Evolutionary conservation across 2,888 invertebrate species (phyloP), one percentile per base, ranked within the genome.

Genomic region (Ganaspis brasiliensis): DNA sequence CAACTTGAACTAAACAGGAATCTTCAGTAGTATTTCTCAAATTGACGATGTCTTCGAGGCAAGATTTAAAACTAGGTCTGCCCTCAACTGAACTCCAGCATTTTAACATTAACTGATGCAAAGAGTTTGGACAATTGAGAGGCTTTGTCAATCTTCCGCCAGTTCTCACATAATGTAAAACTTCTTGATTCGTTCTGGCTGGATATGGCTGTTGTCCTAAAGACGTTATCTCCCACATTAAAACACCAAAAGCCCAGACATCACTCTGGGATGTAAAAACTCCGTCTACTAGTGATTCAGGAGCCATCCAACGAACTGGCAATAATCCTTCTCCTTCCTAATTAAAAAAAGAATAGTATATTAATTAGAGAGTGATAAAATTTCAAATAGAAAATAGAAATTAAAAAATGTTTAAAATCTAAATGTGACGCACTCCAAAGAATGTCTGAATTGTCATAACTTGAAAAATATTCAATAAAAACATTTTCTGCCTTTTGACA

Each of bases 291-390:
- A 99, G 92, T 26, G 98, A 98, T 92, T 99, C 99, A 1, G 99
- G 99, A 0, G 98, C 96, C 98, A 99, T 99, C 99, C 99, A 99
- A 55, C 98, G 93, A 0, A 99, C 98, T 1, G 99, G 99, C 72
- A 99, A 91, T 61, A 98, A 92, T 0, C 98, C 96, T 92, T 94
- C 94, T 3, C 91, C 91, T 80, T 90, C 90, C 90, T 91, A 26
- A 72, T 55, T 45, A 9, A 56, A 31, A 75, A 16, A 35, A 37
- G 67, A 49, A 45, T 24, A 78, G n/a, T n/a, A n/a, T n/a, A n/a
- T n/a, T n/a, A n/a, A n/a, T n/a, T n/a, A n/a, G n/a, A n/a, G n/a
- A n/a, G n/a, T n/a, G n/a, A n/a, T n/a, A n/a, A n/a, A n/a, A n/a
- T n/a, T n/a, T n/a, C n/a, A n/a, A n/a, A n/a, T n/a, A n/a, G n/a